Conservation (phyloP, 2,888 invertebrate species). For the Thymelicus lineola region DNA sequence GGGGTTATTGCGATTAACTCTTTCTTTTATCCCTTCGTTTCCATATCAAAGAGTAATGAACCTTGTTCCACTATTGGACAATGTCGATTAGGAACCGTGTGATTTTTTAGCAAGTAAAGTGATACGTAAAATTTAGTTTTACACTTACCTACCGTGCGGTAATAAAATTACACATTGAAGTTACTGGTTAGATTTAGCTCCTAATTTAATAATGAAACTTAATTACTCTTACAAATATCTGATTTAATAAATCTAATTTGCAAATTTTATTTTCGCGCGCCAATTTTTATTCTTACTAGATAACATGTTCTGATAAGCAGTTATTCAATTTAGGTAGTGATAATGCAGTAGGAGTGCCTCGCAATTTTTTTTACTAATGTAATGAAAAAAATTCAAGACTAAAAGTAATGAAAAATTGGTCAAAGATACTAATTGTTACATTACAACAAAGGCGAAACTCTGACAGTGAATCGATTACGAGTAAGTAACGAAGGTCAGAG, state of each 20-base stretch:
- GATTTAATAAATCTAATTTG: constrained; percentile 32
- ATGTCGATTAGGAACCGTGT: constrained; percentile 76
- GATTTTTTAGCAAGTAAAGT: constrained; percentile 58
- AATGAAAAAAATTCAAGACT: constrained; percentile 46
- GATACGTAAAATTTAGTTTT: constrained; percentile 26
- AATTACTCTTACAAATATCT: neutral
- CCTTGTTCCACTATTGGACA: constrained; percentile 79
- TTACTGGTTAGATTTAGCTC: neutral
- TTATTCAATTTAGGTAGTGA: constrained; percentile 21
- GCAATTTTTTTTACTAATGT: constrained; percentile 14
- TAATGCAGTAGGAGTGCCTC: neutral
- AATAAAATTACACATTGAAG: neutral
- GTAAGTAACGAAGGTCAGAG: constrained; percentile 81
- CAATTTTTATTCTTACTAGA: constrained; percentile 43
- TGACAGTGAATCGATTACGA: constrained; percentile 78
- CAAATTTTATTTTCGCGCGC: constrained; percentile 34
- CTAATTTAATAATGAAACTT: too few species aligned
- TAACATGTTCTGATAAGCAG: constrained; percentile 38
- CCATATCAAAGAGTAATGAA: constrained; percentile 85
- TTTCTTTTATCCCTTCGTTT: constrained; percentile 85
- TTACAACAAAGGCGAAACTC: constrained; percentile 72
- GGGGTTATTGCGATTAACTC: constrained; percentile 85
- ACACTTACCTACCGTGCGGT: neutral
- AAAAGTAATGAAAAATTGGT: constrained; percentile 47
- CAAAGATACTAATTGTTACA: constrained; percentile 64